These are phyloP conservation scores for Lamprologus tigripictilis DNA, from an alignment of 2,113 vertebrate genomes.

Conservation along the genomic window DNA sequence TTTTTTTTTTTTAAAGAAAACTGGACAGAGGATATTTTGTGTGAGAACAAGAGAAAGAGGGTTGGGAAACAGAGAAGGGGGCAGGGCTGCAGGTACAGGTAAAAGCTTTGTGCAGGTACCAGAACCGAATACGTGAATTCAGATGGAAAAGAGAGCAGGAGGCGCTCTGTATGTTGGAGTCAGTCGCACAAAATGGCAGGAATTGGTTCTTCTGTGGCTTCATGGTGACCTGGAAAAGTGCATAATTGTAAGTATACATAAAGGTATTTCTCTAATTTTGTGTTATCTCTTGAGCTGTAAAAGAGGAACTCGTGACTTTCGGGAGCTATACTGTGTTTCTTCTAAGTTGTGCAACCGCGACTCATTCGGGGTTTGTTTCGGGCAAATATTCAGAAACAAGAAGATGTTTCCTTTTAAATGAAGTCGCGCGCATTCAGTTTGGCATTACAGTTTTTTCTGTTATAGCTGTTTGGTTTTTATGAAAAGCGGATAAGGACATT, in stretches of 20 bases:
- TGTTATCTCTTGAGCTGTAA: neutral
- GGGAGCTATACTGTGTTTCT: neutral
- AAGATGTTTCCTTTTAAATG: neutral
- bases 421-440: accelerated
- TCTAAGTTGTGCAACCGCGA: neutral
- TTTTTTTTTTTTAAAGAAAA: neutral
- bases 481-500: neutral
- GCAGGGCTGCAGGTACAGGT: slow-evolving; percentile 25
- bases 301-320: neutral
- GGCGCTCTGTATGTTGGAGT: neutral
- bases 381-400: neutral
- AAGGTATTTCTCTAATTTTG: neutral
- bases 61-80: neutral
- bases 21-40: slow-evolving; percentile 56
- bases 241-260: slow-evolving; percentile 15
- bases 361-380: neutral
- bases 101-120: slow-evolving; percentile 29
- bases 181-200: neutral
- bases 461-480: neutral
- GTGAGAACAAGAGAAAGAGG: neutral
- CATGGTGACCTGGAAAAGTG: neutral
- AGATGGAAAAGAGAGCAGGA: neutral
- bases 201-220: neutral
- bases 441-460: neutral
- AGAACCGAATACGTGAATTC: neutral